Percentiles rank a stretch among this genome's conserved stretches.
These are phyloP conservation scores for Sceloporus undulatus DNA, from an alignment of 2,113 vertebrate species.

Conservation along the genomic window DNA sequence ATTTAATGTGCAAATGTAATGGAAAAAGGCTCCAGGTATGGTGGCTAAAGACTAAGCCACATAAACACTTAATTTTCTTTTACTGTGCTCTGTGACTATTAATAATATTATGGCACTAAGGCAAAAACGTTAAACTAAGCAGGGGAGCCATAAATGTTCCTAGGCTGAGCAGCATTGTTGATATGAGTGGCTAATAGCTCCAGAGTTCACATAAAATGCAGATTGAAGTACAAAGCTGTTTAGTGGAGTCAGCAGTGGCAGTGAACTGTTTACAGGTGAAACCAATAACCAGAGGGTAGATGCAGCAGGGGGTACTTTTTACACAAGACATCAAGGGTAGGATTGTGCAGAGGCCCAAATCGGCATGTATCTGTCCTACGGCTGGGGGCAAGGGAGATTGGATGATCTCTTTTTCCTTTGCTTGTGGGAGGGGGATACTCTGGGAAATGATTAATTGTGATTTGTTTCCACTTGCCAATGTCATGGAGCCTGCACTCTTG, in stretches of 20 bases:
- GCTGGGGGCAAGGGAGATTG: constrained; percentile 40
- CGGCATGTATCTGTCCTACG: constrained; percentile 39
- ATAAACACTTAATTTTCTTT: constrained; percentile 84
- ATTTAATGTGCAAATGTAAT: constrained; percentile 86
- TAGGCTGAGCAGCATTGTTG: constrained; percentile 78
- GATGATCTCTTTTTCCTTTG: constrained; percentile 50
- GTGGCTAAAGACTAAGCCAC: constrained; percentile 79
- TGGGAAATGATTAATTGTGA: constrained; percentile 56
- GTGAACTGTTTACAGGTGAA: constrained; percentile 78
- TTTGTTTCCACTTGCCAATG: constrained; percentile 42
- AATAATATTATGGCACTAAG: constrained; percentile 79
- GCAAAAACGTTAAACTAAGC: constrained; percentile 82
- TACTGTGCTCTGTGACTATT: constrained; percentile 81
- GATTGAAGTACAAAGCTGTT: constrained; percentile 78
- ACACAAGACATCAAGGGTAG: constrained; percentile 54
- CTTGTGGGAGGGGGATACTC: constrained; percentile 26
- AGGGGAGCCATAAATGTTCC: constrained; percentile 79
- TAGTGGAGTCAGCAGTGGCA: constrained; percentile 76
- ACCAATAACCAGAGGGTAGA: constrained; percentile 65
- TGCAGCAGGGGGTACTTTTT: constrained; percentile 64
- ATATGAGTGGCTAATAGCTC: constrained; percentile 81
- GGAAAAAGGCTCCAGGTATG: constrained; percentile 81
- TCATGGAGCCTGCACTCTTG: neutral
- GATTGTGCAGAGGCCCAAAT: constrained; percentile 62
- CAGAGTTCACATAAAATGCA: constrained; percentile 81